Conservation (phyloP, 1,140 invertebrate genomes). For the Drosophila rufa region DNA sequence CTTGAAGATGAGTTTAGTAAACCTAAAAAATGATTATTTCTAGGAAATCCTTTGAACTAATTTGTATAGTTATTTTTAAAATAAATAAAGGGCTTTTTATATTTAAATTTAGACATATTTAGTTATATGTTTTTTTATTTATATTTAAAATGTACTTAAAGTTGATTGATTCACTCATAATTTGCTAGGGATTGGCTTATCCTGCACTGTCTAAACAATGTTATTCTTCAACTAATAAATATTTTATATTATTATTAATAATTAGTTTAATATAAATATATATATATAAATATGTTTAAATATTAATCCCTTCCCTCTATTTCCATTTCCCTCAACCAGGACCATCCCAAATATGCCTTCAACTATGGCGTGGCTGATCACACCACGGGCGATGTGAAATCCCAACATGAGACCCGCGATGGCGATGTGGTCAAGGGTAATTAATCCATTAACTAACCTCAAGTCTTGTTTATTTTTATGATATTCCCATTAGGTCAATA, state of each 20-base stretch:
- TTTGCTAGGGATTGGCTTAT: too few relatives aligned
- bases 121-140: too few relatives aligned
- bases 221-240: too few relatives aligned
- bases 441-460: neutral
- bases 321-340: conserved; percentile 31
- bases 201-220: too few relatives aligned
- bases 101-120: too few relatives aligned
- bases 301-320: neutral
- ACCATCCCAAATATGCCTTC: conserved; percentile 86
- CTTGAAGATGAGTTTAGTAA: neutral
- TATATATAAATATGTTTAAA: neutral
- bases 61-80: too few relatives aligned
- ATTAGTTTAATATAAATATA: neutral
- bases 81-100: too few relatives aligned
- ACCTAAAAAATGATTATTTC: neutral
- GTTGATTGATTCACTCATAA: too few relatives aligned
- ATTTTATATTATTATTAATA: neutral
- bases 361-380: conserved; percentile 87
- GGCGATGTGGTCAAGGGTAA: conserved; percentile 86
- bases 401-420: conserved; percentile 86
- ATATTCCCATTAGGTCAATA: conserved; percentile 89
- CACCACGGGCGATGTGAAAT: conserved; percentile 86
- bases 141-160: too few relatives aligned
- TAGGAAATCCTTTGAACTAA: too few relatives aligned
- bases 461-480: too few relatives aligned